Percentiles rank a stretch among this genome's conserved stretches.
Evolutionary conservation across 2,113 vertebrate genomes (phyloP).

Genomic region (Calyptomena viridis): DNA sequence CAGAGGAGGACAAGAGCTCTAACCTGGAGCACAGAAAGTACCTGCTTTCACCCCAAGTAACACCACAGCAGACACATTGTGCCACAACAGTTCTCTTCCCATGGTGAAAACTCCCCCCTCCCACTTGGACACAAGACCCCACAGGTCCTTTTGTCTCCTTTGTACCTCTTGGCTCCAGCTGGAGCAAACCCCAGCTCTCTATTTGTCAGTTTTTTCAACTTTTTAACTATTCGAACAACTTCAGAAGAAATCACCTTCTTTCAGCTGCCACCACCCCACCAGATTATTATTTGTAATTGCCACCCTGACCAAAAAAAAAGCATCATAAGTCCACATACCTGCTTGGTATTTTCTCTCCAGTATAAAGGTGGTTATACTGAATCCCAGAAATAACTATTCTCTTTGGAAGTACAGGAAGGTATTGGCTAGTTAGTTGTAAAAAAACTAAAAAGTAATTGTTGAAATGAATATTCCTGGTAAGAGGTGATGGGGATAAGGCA

Average conservation of each 20-base stretch:
- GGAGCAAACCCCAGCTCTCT: not conserved
- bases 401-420: not conserved
- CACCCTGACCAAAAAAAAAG: not conserved
- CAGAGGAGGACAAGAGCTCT: not conserved
- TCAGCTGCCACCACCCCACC: accelerated
- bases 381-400: not conserved
- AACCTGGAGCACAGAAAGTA: accelerated
- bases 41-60: not conserved
- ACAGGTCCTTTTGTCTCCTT: not conserved
- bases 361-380: not conserved
- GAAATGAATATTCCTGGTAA: not conserved
- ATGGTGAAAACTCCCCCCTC: not conserved
- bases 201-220: not conserved
- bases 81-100: not conserved
- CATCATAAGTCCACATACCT: constrained; percentile 55
- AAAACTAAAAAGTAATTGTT: accelerated
- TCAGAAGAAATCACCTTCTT: not conserved
- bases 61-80: not conserved
- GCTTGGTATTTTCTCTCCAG: not conserved
- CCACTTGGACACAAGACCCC: not conserved
- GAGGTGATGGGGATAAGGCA: not conserved
- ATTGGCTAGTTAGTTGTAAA: not conserved
- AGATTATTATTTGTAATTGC: not conserved
- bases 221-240: not conserved
- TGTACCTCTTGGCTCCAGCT: not conserved